Base-by-base conservation (phyloP, 2,113 vertebrate genomes). In the Oreochromis spilurus region DNA sequence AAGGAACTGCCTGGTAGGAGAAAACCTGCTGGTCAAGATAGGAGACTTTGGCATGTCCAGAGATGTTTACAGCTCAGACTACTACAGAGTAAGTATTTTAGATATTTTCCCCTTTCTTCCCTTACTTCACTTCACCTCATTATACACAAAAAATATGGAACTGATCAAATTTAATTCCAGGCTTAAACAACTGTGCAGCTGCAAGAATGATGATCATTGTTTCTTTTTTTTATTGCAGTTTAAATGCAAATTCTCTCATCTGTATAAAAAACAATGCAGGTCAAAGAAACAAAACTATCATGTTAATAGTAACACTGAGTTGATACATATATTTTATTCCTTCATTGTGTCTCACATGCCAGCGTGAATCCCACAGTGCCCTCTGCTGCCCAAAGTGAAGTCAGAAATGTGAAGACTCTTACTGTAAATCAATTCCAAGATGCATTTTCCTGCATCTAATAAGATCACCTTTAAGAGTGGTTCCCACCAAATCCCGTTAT, bases 1-100 rank as follows among this genome's bases (percentile, higher is more conserved):
- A 16, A 96, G 99, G 65, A 99, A 99, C 95, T 99, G 99, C 95
- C 96, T 99, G 89, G 98, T 99, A 2, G 98, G 98, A 50, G 99
- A 99, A 93, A 99, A 99, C 94, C 96, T 99, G 1, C 96, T 99
- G 87, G 98, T 99, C 93, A 99, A 99, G 95, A 99, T 99, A n/a
- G 99, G 99, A 80, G 98, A 99, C 96, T 99, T 99, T 75, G 99
- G 99, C 75, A 99, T 99, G 98, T 99, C 98, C 88, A 97, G 99
- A 95, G 99, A 99, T 16, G 98, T 99, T 65, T 99, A 99, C 97
- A 99, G 99, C 96, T 99, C 98, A 2, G 98, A 99, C 95, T 99
- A 99, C 95, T 99, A 99, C 84, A 97, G 97, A 97, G 99, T 99
- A 94, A 98, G 54, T 86, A 45, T 72, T 65, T 60, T 16, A 52